These are phyloP conservation scores for Microplitis deprimator DNA, from an alignment of 2,888 invertebrate genomes.

Conservation along the genomic window DNA sequence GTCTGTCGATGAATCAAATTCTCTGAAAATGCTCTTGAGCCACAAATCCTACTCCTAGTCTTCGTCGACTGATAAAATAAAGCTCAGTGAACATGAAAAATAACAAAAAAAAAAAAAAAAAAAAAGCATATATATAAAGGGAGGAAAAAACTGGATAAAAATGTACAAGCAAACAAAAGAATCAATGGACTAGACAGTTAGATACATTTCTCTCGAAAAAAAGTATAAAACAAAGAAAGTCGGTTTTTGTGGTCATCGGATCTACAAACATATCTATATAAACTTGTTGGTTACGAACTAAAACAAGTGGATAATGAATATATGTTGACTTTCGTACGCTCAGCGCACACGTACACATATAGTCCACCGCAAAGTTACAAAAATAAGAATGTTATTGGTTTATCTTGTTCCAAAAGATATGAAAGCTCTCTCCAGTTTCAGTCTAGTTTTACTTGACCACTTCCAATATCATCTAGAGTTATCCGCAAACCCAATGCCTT, in stretches of 20 bases:
- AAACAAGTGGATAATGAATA: slow-evolving; percentile 49
- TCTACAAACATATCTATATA: slow-evolving; percentile 17
- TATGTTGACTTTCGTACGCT: slow-evolving; percentile 26
- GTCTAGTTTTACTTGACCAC: slow-evolving; percentile 31
- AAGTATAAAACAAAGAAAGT: background rate
- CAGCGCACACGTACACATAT: background rate
- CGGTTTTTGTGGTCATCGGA: slow-evolving; percentile 14
- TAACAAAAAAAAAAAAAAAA: background rate
- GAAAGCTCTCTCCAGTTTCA: slow-evolving; percentile 29
- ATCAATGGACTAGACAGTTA: background rate
- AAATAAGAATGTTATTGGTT: slow-evolving; percentile 63
- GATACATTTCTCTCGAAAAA: slow-evolving; percentile 19
- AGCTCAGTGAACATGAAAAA: background rate
- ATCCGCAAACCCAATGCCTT: slow-evolving; percentile 1
- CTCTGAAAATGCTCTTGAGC: slow-evolving; percentile 28
- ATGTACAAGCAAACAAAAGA: background rate
- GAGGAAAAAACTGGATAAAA: slow-evolving; percentile 3
- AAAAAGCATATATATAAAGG: background rate
- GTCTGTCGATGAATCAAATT: slow-evolving; percentile 42
- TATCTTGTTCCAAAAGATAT: slow-evolving; percentile 53
- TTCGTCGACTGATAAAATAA: slow-evolving; percentile 31
- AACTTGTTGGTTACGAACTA: background rate
- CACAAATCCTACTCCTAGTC: slow-evolving; percentile 41
- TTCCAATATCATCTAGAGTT: slow-evolving; percentile 12
- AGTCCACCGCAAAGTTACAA: slow-evolving; percentile 40